Base-by-base conservation (phyloP, 2,113 vertebrate species). In the Eurystomus gularis region DNA sequence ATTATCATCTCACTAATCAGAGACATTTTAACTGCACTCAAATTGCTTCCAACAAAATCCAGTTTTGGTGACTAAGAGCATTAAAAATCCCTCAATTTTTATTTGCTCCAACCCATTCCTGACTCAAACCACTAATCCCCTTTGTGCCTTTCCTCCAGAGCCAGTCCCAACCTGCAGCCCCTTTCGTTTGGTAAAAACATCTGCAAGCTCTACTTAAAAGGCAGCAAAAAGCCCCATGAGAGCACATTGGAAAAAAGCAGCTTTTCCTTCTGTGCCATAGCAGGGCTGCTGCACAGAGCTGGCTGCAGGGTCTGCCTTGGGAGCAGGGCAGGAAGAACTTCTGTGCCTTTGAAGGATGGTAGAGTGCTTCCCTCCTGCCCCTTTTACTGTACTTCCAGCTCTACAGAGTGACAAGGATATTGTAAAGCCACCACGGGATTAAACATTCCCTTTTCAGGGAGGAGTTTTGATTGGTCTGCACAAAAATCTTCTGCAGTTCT, bases 61-160 rank as follows among this genome's bases (percentile, higher is more conserved):
- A 92, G 88, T 69, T 90, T 73, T 44, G 81, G 88, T 97, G 97
- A 96, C 92, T 92, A 97, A 94, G 75, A 87, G n/a, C 7, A 31
- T 40, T 33, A 60, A 83, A 93, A 96, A 86, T 25, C 1, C 1
- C 5, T 6, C 17, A 55, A 26, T 68, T 93, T 94, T 86, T 64
- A 70, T 90, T 86, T 81, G 73, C 84, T 93, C 86, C 76, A 93
- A 80, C 73, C 65, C 93, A 94, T 97, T 97, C 76, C 96, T 96
- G 95, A 94, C 93, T 97, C 82, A 92, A 96, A 94, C 92, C 95
- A 92, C 86, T 97, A 98, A 98, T 97, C 97, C 88, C 26, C 82
- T 98, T 96, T 70, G 39, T 94, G 89, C 81, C 48, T 88, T 96
- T 92, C 72, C 69, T 89, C 79, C 54, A 80, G 84, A 94, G 83